Base-by-base conservation (phyloP, 2,797 vertebrate genomes). In the Tadarida brasiliensis region DNA sequence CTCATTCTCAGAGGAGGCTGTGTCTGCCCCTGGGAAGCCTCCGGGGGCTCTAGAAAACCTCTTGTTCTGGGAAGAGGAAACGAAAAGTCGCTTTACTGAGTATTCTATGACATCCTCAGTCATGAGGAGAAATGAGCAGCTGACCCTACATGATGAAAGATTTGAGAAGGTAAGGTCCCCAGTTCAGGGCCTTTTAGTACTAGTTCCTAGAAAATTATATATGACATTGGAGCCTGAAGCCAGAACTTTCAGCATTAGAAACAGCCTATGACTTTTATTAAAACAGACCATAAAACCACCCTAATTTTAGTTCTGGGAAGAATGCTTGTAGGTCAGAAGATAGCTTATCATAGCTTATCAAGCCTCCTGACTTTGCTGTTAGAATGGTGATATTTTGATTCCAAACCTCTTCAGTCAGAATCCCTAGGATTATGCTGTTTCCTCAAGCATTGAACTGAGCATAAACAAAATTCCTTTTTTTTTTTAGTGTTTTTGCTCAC, bases 41-140 rank as follows among this genome's bases (percentile, higher is more conserved):
- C 91, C 67, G 0, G 97, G 94, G 16, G 47, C 17, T 0, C 24
- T 65, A 7, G 97, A 95, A 80, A 98, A 99, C 95, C 99, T 99
- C 65, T 95, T 99, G 80, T 99, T 99, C 90, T 99, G 98, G 98
- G 98, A 99, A 67, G 99, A 99, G 88, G 99, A 99, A 98, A 99
- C 99, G 0, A 99, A 98, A 98, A 99, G 99, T 97, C 99, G 99
- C 44, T 99, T 99, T 98, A 99, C 99, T 0, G 99, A 99, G 7
- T 99, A 99, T 98, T 99, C 99, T 1, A 96, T 99, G 98, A 99
- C 99, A 0, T 99, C 99, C 22, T 99, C 99, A 0, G 99, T 99
- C 87, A 99, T 99, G 98, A 99, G 99, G 97, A 99, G 99, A 95
- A 99, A 99, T 91, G 99, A 99, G 70, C 99, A 99, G 97, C 98